Evolutionary conservation across 1,140 invertebrate species (phyloP).

Genomic region (Heliconius melpomene): DNA sequence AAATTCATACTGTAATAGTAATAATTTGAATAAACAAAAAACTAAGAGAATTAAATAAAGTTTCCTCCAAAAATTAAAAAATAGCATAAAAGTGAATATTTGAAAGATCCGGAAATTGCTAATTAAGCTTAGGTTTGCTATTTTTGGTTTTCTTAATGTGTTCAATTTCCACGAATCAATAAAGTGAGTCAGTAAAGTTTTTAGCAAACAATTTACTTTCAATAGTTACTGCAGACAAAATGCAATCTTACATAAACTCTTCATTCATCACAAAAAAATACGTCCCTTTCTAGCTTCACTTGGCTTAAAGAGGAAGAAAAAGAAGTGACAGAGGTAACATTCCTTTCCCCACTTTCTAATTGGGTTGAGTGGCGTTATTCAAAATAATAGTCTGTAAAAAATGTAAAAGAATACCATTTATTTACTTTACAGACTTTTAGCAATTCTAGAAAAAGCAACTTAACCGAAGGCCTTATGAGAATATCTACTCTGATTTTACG

Average conservation of each 20-base stretch:
- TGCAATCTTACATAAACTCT: neutral
- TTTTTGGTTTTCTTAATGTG: constrained; percentile 39
- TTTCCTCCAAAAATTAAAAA: constrained; percentile 23
- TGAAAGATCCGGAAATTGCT: constrained; percentile 21
- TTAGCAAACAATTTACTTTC: neutral
- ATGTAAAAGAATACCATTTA: neutral
- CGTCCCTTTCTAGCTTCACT: too few relatives aligned
- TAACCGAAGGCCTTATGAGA: neutral
- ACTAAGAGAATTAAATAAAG: neutral
- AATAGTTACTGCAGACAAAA: neutral
- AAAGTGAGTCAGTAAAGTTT: constrained; percentile 26
- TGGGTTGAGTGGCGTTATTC: too few relatives aligned
- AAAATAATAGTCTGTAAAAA: too few relatives aligned
- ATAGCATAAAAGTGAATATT: constrained; percentile 28
- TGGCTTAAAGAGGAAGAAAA: too few relatives aligned
- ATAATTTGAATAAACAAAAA: too few relatives aligned
- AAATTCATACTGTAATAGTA: too few relatives aligned
- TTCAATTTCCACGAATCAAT: constrained; percentile 31
- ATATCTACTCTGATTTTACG: neutral
- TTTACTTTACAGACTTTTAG: neutral
- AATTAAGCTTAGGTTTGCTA: constrained; percentile 29
- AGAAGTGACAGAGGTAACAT: too few relatives aligned
- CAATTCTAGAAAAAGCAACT: neutral
- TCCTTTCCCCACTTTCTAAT: too few relatives aligned
- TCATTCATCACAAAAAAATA: neutral